Evolutionary conservation across 2,888 invertebrate genomes (phyloP).

Genomic region (Callimorpha dominula): DNA sequence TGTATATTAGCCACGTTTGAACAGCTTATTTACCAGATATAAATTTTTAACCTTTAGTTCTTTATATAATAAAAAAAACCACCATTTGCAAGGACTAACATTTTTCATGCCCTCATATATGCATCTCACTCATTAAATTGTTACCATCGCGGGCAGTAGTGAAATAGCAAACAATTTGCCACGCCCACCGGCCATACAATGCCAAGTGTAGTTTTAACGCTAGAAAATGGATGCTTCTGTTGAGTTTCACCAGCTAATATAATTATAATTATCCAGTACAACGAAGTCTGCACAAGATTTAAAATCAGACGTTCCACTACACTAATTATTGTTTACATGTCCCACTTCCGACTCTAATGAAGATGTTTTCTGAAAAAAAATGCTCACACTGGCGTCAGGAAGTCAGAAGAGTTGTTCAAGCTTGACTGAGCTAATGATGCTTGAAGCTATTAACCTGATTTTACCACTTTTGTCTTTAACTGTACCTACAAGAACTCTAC

Average conservation of each 20-base stretch:
- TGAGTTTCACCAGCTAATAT: too few species aligned
- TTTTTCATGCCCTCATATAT: too few species aligned
- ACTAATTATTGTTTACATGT: slow-evolving; percentile 2
- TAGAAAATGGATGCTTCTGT: too few species aligned
- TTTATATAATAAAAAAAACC: too few species aligned
- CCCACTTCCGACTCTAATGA: slow-evolving; percentile 5
- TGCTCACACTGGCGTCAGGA: neutral
- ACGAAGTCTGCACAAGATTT: neutral
- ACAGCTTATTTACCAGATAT: too few species aligned
- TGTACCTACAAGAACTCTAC: slow-evolving; percentile 13
- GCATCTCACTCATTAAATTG: too few species aligned
- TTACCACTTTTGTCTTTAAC: slow-evolving; percentile 15
- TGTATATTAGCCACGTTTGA: too few species aligned
- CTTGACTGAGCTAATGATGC: slow-evolving; percentile 9
- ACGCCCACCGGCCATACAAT: neutral
- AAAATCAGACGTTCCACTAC: neutral
- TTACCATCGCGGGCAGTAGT: too few species aligned
- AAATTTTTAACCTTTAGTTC: too few species aligned
- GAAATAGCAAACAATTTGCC: neutral
- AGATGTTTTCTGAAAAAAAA: slow-evolving; percentile 14
- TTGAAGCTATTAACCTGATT: slow-evolving; percentile 10
- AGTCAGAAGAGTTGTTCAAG: slow-evolving; percentile 6
- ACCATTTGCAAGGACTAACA: too few species aligned
- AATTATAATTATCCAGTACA: neutral
- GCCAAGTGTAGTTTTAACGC: neutral